Evolutionary conservation across 2,888 invertebrate species (phyloP).

Genomic region (Nematopogon swammerdamellus): DNA sequence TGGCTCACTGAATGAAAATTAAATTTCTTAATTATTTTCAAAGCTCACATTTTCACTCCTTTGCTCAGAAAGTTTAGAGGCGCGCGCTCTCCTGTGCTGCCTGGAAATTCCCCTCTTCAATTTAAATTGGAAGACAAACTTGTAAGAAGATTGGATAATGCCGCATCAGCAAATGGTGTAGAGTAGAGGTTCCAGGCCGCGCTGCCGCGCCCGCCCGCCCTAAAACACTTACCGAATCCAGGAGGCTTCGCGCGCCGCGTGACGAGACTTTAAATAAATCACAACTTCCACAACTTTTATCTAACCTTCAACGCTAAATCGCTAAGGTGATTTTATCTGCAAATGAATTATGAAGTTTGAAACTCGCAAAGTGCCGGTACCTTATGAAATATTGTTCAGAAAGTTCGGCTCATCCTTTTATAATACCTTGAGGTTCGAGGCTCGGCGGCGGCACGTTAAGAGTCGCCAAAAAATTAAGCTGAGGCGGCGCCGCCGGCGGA

Average conservation of each 20-base stretch:
- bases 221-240: neutral
- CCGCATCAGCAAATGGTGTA: neutral
- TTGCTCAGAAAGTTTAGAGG: no score
- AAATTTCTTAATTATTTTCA: no score
- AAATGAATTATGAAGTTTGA: neutral
- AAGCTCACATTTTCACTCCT: no score
- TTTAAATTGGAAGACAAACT: no score
- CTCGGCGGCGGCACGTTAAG: no score
- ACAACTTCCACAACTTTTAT: neutral
- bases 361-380: neutral
- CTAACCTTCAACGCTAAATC: neutral
- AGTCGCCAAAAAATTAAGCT: no score
- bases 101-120: no score
- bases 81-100: no score
- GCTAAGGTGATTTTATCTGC: neutral
- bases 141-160: no score
- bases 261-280: neutral
- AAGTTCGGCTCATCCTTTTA: neutral
- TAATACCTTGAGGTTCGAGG: neutral
- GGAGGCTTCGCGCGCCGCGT: neutral
- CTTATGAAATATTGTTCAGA: neutral
- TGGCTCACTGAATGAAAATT: no score
- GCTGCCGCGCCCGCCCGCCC: neutral
- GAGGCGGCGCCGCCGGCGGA: no score
- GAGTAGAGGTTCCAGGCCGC: neutral